Evolutionary conservation across 2,113 vertebrate species (phyloP), one percentile per base, ranked within the genome.

Genomic region (Prunella himalayana): DNA sequence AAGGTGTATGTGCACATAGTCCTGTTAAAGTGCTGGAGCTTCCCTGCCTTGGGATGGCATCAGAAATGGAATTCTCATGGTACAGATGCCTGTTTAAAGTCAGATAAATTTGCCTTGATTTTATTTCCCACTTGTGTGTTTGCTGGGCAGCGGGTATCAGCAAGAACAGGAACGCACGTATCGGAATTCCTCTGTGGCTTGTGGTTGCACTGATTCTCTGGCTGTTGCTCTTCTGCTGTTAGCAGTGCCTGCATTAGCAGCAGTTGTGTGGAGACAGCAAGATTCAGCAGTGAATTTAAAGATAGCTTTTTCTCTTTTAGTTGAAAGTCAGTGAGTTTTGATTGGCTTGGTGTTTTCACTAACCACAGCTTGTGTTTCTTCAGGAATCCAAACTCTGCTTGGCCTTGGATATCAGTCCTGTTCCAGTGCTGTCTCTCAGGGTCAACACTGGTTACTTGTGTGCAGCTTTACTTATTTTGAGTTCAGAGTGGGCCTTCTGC

Each of bases 1-100:
- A 33, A 57, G 66, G 39, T 60, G 11, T 20, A 1, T 7, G 44
- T 64, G 57, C 70, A 8, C 0, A 0, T 19, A 37, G 30, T 9
- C 35, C 53, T 75, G 24, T 63, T 92, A 18, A 57, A 82, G 18
- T 65, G 17, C 45, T 59, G 63, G 24, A 84, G 59, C 81, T 71
- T 65, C 18, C 51, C 60, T 78, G 42, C 59, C 19, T 80, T 42
- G n/a, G 12, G 77, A 8, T 41, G 15, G 59, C n/a, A 23, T 50
- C 56, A 79, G 57, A 50, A 65, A 20, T 35, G 23, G 50, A 60
- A 41, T 73, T 54, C 16, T 44, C 28, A 19, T 66, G 22, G 47
- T 60, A 21, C 17, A 37, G 59, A 2, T 50, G 17, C 3, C 18
- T 33, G 0, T 39, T 88, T n/a, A 9, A 37, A 64, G 42, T 66